Conservation (phyloP, 1,140 invertebrate species). For the Ostrea edulis region DNA sequence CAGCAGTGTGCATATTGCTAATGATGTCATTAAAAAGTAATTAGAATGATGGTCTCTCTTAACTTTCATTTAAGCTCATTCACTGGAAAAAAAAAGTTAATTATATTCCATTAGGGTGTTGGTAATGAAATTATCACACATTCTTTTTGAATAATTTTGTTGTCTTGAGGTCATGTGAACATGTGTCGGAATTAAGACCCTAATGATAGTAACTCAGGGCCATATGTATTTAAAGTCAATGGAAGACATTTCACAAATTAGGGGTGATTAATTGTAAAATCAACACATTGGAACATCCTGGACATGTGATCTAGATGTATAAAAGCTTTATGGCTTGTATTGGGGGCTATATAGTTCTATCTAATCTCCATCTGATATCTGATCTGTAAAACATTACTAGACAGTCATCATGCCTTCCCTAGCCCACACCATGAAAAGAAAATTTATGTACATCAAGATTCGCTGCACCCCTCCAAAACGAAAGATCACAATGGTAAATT, state of each 20-base stretch:
- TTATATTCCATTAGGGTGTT: not conserved
- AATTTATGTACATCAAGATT: constrained; percentile 33
- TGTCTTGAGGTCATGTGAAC: not conserved
- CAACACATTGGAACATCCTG: not conserved
- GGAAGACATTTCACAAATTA: constrained; percentile 18
- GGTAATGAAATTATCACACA: not conserved
- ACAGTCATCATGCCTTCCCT: not conserved
- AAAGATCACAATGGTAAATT: constrained; percentile 27
- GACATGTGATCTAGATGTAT: not conserved
- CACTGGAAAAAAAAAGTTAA: not conserved
- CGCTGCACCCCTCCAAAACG: not conserved
- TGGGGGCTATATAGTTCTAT: not conserved
- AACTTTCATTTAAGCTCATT: not conserved
- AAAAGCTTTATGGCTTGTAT: not conserved
- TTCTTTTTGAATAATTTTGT: not conserved
- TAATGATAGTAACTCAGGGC: not conserved
- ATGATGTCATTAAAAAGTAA: not conserved
- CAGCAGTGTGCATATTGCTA: too few species aligned
- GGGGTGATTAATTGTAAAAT: constrained; percentile 33
- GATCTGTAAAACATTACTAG: not conserved
- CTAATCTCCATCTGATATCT: not conserved
- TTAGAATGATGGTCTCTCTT: not conserved
- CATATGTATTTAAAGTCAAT: not conserved
- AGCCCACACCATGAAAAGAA: constrained; percentile 8
- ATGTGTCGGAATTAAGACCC: not conserved